Conservation (phyloP, 2,888 invertebrate genomes). For the Camptogramma bilineatum region DNA sequence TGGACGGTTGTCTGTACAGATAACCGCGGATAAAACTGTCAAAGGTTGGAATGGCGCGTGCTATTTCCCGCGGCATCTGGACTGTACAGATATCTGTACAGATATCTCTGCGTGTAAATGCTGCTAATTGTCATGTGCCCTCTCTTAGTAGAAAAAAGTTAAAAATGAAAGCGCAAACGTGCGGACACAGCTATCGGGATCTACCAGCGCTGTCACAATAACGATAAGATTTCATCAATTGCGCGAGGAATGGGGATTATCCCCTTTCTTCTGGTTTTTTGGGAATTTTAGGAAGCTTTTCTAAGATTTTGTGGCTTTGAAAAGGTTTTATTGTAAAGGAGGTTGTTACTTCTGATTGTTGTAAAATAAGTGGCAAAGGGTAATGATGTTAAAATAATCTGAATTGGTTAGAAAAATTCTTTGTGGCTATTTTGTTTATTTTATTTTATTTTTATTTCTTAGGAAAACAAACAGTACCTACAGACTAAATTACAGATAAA, state of each 20-base stretch:
- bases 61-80: too few relatives aligned
- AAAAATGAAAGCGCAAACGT: background rate
- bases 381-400: background rate
- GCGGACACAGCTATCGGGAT: slow-evolving; percentile 44
- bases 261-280: slow-evolving; percentile 32
- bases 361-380: background rate
- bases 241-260: slow-evolving; percentile 40
- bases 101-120: too few relatives aligned
- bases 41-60: too few relatives aligned
- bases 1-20: too few relatives aligned
- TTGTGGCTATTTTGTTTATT: too few relatives aligned
- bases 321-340: slow-evolving; percentile 17
- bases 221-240: slow-evolving; percentile 65
- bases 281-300: slow-evolving; percentile 24
- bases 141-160: background rate
- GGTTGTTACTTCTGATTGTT: slow-evolving; percentile 1
- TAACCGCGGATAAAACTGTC: too few relatives aligned
- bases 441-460: too few relatives aligned
- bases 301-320: slow-evolving; percentile 16
- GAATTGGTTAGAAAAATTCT: too few relatives aligned
- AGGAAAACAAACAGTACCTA: too few relatives aligned
- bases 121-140: background rate
- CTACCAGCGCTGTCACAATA: slow-evolving; percentile 56
- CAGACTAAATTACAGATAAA: too few relatives aligned
- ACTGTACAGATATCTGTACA: too few relatives aligned